A percentile compares a stretch with the other conserved stretches of the same genome.
Evolutionary conservation across 2,888 invertebrate genomes (phyloP).

Genomic region (Brachycybe producta): DNA sequence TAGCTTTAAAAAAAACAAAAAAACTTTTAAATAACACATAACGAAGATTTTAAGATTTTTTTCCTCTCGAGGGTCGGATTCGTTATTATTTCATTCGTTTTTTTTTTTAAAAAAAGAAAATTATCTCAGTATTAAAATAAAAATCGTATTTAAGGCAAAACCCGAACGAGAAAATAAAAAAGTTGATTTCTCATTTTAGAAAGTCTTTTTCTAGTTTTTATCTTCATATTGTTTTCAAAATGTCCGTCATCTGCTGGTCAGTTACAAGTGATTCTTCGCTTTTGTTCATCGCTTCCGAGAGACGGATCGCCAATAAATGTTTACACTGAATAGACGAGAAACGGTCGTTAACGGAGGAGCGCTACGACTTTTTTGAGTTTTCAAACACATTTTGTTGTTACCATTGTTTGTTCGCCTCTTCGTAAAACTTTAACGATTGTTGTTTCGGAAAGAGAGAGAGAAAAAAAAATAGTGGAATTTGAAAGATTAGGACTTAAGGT

Average conservation of each 20-base stretch:
- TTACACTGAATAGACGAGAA: conserved; percentile 26
- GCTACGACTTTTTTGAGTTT: background rate
- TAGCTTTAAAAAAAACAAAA: no score
- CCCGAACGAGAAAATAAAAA: no score
- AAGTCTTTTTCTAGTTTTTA: background rate
- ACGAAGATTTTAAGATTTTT: no score
- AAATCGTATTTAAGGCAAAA: no score
- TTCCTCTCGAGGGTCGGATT: no score
- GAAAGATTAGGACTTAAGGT: background rate
- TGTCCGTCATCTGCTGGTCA: background rate
- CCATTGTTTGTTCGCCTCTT: conserved; percentile 9
- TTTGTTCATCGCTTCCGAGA: conserved; percentile 26
- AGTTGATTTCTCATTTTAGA: background rate
- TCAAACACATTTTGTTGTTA: background rate
- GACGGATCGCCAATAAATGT: conserved; percentile 28
- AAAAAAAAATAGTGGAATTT: background rate
- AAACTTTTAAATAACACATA: no score
- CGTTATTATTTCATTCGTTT: no score
- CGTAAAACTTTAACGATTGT: no score
- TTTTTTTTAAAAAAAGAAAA: no score
- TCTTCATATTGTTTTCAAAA: background rate
- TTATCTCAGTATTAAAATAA: no score
- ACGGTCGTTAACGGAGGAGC: background rate
- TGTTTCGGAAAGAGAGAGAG: no score
- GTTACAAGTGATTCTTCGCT: conserved; percentile 1